These are phyloP conservation scores for Phlogophora meticulosa DNA, from an alignment of 2,888 invertebrate species.

Conservation along the genomic window DNA sequence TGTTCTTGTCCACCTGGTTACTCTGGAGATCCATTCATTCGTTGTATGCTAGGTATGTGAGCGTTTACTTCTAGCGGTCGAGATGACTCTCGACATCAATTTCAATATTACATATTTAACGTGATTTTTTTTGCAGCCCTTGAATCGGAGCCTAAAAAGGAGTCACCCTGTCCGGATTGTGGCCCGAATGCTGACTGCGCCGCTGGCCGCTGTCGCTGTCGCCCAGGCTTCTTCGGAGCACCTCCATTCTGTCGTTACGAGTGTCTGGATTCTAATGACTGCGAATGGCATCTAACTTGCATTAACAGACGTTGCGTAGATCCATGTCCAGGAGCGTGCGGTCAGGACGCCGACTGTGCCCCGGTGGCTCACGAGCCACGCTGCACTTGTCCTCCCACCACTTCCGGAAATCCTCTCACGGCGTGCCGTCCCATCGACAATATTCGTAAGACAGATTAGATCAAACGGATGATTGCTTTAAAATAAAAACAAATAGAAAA, in stretches of 20 bases:
- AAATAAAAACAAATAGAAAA: constrained; percentile 34
- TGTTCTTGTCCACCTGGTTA: constrained; percentile 93
- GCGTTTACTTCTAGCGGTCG: neutral
- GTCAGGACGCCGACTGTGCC: constrained; percentile 93
- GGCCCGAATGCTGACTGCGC: constrained; percentile 95
- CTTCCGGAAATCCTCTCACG: constrained; percentile 94
- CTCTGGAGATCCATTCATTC: constrained; percentile 94
- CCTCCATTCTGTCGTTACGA: constrained; percentile 95
- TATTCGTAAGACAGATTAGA: constrained; percentile 86
- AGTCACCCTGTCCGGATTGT: constrained; percentile 93
- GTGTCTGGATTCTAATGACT: constrained; percentile 93
- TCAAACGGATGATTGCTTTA: constrained; percentile 83
- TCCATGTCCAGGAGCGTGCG: constrained; percentile 95
- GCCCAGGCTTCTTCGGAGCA: constrained; percentile 92
- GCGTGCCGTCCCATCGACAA: constrained; percentile 91
- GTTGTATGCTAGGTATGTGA: constrained; percentile 91
- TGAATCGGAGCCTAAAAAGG: constrained; percentile 77
- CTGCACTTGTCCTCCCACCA: constrained; percentile 93
- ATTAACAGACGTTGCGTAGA: constrained; percentile 93
- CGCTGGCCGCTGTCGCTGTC: constrained; percentile 93
- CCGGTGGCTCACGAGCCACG: constrained; percentile 93
- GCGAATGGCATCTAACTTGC: constrained; percentile 93
- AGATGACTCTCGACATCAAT: neutral
- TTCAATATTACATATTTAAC: constrained; percentile 13
- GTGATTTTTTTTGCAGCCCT: constrained; percentile 70